Percentiles rank a stretch among this genome's conserved stretches.
phyloP scores from a whole-genome alignment of 2,888 invertebrate genomes.

The Epiperipatus broadwayi region DNA sequence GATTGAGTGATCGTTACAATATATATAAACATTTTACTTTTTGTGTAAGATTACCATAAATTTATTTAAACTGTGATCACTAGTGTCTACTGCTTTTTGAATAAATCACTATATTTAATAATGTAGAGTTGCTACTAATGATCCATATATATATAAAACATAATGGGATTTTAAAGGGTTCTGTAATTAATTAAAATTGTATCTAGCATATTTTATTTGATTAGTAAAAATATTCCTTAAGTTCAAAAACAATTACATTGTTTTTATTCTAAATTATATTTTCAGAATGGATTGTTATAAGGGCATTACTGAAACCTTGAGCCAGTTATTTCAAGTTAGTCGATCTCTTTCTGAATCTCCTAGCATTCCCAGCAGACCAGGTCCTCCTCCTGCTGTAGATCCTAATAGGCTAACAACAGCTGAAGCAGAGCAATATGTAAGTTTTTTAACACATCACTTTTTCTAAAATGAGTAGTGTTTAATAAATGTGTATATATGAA shows the following conservation, averaged over 20 bases:
- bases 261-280: slow-evolving; percentile 16
- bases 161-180: slow-evolving; percentile 1
- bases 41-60: no score
- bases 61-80: no score
- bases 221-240: slow-evolving; percentile 11
- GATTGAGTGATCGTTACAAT: no score
- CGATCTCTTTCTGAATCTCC: slow-evolving; percentile 27
- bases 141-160: no score
- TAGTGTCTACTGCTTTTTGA: no score
- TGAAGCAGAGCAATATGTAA: slow-evolving; percentile 20
- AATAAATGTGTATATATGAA: neutral
- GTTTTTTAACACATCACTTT: slow-evolving; percentile 6
- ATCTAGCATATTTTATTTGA: neutral
- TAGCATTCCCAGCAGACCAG: slow-evolving; percentile 28
- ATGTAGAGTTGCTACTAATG: no score
- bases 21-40: no score
- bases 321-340: slow-evolving; percentile 27
- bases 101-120: no score
- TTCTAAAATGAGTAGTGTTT: no score
- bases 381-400: slow-evolving; percentile 27
- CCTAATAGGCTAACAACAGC: slow-evolving; percentile 23
- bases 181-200: neutral
- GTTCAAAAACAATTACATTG: slow-evolving; percentile 7
- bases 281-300: slow-evolving; percentile 69
- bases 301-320: slow-evolving; percentile 50